Base-by-base conservation (phyloP, 2,797 vertebrate species). In the Distichodus sexfasciatus region DNA sequence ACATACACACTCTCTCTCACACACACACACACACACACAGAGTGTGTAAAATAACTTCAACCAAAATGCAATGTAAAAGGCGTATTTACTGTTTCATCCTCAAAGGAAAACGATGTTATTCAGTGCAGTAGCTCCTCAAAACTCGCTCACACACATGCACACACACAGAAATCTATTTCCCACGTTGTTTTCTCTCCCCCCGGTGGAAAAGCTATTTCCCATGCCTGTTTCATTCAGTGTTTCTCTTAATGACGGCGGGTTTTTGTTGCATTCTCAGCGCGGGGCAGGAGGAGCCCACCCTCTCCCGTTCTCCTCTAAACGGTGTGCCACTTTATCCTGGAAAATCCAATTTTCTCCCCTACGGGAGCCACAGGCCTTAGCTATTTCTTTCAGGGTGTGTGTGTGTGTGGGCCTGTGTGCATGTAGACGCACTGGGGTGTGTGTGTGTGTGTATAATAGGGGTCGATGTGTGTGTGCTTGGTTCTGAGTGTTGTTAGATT, bases 281-380 rank as follows among this genome's bases (percentile, higher is more conserved):
- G 14, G 26, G 36, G 48, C 21, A 50, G 33, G 47, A 28, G 66
- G 72, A 35, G 5, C 41, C 59, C 63, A 55, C 73, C 58, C 31
- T 65, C 54, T 59, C 54, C 66, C 71, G 66, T 68, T 78, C 70
- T 63, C 67, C 83, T 77, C 83, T 86, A 86, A 87, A 87, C 78
- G 76, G 87, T 77, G 67, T 82, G 79, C 70, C 71, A 66, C 78
- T 84, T 88, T 81, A 81, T 73, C 69, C 76, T 53, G 58, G 72
- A 82, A 88, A 90, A 89, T 87, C 83, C 75, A 86, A 91, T 90
- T 85, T 90, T 85, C 84, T 82, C 64, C 81, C 74, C 21, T 29
- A 69, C 44, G 63, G 81, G 71, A 83, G 82, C 74, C 72, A 77
- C 70, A 70, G 78, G 83, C 35, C 44, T 10, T 3, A 65, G 47